phyloP scores from a whole-genome alignment of 2,113 vertebrate species.

The Trematomus loennbergii region DNA sequence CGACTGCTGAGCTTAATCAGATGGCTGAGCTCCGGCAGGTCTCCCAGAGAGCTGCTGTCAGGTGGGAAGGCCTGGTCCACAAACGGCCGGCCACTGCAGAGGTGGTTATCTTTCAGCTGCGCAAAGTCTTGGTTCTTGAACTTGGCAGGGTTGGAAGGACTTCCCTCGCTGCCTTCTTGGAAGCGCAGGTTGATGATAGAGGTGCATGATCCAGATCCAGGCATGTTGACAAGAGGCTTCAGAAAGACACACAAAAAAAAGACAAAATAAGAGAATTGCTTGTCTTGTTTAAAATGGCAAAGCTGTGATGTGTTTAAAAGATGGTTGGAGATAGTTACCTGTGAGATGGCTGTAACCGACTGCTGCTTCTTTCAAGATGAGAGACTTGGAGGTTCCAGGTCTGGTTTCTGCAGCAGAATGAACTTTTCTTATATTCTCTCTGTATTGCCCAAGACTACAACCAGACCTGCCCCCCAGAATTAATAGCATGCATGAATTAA shows the following conservation, averaged over 20 bases:
- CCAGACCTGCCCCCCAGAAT: background rate
- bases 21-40: background rate
- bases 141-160: constrained; percentile 53
- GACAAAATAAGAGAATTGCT: background rate
- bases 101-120: constrained; percentile 31
- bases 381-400: background rate
- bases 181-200: constrained; percentile 57
- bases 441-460: background rate
- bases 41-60: constrained; percentile 32
- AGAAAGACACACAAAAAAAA: background rate
- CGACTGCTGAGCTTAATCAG: too few relatives aligned
- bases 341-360: background rate
- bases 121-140: constrained; percentile 55
- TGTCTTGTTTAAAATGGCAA: background rate
- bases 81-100: background rate
- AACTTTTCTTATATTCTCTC: constrained; percentile 11
- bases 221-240: constrained; percentile 35
- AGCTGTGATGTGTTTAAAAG: background rate
- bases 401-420: background rate
- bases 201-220: constrained; percentile 34
- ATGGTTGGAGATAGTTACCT: constrained; percentile 7
- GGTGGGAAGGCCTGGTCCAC: constrained; percentile 61
- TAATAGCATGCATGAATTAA: too few relatives aligned
- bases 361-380: constrained; percentile 1
- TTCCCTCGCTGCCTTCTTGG: constrained; percentile 44